phyloP scores from a whole-genome alignment of 2,113 vertebrate genomes.

The Archilochus colubris region DNA sequence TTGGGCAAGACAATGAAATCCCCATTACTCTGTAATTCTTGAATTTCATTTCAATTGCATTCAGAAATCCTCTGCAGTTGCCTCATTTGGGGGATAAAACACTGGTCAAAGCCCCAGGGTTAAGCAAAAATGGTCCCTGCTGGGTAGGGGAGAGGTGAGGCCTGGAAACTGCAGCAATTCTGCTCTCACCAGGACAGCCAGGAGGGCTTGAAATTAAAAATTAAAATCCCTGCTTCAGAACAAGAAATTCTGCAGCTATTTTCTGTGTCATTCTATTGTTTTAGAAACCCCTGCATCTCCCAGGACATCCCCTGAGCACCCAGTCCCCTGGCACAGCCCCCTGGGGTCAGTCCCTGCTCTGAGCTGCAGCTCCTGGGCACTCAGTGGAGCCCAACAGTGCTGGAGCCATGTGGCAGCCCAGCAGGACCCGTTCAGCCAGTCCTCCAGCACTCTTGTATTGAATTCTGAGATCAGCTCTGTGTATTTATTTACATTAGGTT shows the following conservation, averaged over 20 bases:
- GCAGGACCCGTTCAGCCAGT: neutral
- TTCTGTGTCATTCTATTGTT: accelerated
- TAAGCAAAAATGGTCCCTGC: too few relatives aligned
- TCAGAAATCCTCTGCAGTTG: neutral
- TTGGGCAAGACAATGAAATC: neutral
- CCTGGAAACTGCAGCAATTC: neutral
- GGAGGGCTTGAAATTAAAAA: neutral
- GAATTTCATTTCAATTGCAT: neutral
- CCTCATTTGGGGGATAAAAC: neutral
- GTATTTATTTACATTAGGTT: neutral
- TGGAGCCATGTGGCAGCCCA: too few relatives aligned
- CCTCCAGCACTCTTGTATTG: neutral
- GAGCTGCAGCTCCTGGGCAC: neutral
- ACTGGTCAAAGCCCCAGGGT: neutral
- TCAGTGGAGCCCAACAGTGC: neutral
- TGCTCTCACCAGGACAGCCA: neutral
- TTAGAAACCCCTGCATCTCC: neutral
- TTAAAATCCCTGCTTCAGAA: neutral
- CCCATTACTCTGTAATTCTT: neutral
- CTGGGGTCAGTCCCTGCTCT: too few relatives aligned
- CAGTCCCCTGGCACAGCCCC: neutral
- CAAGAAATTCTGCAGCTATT: neutral
- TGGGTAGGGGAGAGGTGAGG: neutral
- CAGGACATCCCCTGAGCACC: neutral
- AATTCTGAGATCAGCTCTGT: neutral